Evolutionary conservation across 2,888 invertebrate genomes (phyloP), one percentile per base, ranked within the genome.

Genomic region (Diplolepis rosae): DNA sequence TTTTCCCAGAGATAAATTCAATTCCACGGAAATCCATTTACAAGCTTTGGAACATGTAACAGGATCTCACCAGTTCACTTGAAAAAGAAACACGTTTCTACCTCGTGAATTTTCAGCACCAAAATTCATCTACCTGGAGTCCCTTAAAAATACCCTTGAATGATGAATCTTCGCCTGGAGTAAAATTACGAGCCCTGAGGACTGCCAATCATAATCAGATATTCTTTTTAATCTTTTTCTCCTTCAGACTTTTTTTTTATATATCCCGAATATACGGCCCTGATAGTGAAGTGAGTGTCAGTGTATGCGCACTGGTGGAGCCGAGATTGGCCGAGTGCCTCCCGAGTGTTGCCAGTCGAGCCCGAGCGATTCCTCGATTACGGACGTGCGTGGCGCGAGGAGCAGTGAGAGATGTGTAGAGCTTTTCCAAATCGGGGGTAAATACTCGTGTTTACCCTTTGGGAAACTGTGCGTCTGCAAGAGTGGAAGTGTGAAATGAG

Each of bases 351-450:
- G 52, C 24, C 68, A 70, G 73, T 70, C 70, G 73, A 73, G 70
- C 56, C 68, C 66, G 70, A 73, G 66, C 70, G 70, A 68, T 73
- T 66, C 69, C 54, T 35, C 65, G 68, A 68, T 73, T 65, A 68
- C 65, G 68, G 65, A 65, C 70, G 70, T 71, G 71, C 67, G 67
- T 71, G 71, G 73, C 71, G 71, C 73, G 71, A 70, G 56, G 70
- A 68, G 69, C 39, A 30, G 56, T 70, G 61, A 32, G 69, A 61
- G 22, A 69, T 69, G 69, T 61, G 48, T 65, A 69, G 24, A 69
- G 22, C 45, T 42, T 72, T 52, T 68, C 18, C 50, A 30, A 69
- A 68, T 42, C 48, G 66, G 28, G 66, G 48, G 30, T 66, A 66
- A 66, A 22, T 50, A 30, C 48, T 48, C 66, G 66, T 50, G 48